Evolutionary conservation across 2,888 invertebrate species (phyloP), one percentile per base, ranked within the genome.

Genomic region (Aphodius sticticus): DNA sequence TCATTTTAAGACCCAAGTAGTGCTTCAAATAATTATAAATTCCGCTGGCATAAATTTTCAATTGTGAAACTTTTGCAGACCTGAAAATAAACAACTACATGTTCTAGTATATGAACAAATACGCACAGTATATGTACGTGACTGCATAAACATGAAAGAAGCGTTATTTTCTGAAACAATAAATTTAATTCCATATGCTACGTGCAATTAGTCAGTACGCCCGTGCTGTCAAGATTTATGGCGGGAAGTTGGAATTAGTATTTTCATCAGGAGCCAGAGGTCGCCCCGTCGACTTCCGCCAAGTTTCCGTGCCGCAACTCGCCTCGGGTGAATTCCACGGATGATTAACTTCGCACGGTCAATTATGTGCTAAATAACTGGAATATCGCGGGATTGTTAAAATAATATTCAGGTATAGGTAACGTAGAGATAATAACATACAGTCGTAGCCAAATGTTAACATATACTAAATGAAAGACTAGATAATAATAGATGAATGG

Each of bases 201-300:
- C 74, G n/a, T n/a, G 36, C 74, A 74, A 74, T 74, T 74, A 74
- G 36, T 74, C 74, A 6, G 35, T 74, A 74, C 26, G 35, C 37
- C 26, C 2, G 70, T n/a, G n/a, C 74, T 35, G n/a, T 35, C 36
- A 74, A 74, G 74, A 74, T 74, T 74, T 74, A 74, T n/a, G 74
- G 35, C 74, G 74, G 35, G 37, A 74, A 74, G 74, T 74, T 74
- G 35, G 74, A 74, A 74, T 74, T 74, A 35, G 74, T 74, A 37
- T 74, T 74, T 74, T 74, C 74, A 37, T 26, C 74, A 35, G 26
- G 74, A 74, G 37, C 53, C 53, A 53, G 53, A 12, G 53, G 53
- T 53, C 26, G 74, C 71, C 26, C 37, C 74, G 35, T 36, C 74
- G 12, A 53, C 53, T 53, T 53, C 53, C 53, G 35, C 74, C 35